Evolutionary conservation across 2,888 invertebrate species (phyloP), one percentile per base, ranked within the genome.

Genomic region (Scaptodrosophila latifasciaeformis): DNA sequence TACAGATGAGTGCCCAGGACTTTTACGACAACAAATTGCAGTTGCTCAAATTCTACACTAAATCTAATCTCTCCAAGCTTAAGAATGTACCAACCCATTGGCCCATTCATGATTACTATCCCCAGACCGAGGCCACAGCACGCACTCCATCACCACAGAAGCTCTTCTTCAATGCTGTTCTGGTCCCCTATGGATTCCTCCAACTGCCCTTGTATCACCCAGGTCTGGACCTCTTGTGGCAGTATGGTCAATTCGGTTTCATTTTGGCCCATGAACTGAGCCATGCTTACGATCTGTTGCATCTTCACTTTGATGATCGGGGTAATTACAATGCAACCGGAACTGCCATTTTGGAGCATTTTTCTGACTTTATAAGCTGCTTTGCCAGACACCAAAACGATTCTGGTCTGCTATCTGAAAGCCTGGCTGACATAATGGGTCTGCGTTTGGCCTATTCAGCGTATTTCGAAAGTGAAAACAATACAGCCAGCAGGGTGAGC

Each of bases 181-280:
- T 82, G 21, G 40, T 82, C 52, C 83, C 83, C 9, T 67, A 72
- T 24, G 83, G 76, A 4, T 82, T 79, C 31, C 45, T 82, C 27
- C 82, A 81, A 45, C 49, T 70, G 61, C 82, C 82, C 2, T 51
- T 82, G 4, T 82, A 57, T 34, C 65, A 77, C 42, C 55, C 43
- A 2, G 57, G 56, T 0, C 55, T 82, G 1, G 49, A 61, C 2
- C 40, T 59, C 18, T 31, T 81, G 24, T 50, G 67, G 50, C 82
- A 81, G 35, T 68, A 79, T 15, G 77, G 82, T 1, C 64, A 68
- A 35, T 49, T 82, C 17, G 82, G 82, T 7, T 79, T 82, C 39
- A 82, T 82, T 3, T 30, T 82, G 24, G 75, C 83, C 6, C 83
- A 82, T 19, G 83, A 82, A 60, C 61, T 82, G 30, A 67, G 79